Base-by-base conservation (phyloP, 1,140 invertebrate species). In the Orussus abietinus region DNA sequence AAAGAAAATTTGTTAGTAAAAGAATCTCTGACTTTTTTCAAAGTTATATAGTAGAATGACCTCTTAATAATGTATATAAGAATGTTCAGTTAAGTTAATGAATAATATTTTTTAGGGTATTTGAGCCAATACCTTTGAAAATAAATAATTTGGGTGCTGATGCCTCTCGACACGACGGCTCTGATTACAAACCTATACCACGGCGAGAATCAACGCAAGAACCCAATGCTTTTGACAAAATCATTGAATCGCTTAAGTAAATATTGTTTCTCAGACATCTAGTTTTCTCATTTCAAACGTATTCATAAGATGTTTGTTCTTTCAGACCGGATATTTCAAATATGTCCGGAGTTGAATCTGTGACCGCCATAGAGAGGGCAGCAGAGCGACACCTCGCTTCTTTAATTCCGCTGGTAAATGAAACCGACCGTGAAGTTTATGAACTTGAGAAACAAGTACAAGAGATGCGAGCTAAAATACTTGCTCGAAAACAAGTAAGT, bases 71-170 rank as follows among this genome's bases (percentile, higher is more conserved):
- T n/a, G n/a, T n/a, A n/a, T n/a, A n/a, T n/a, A n/a, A n/a, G n/a
- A n/a, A n/a, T n/a, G n/a, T n/a, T n/a, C n/a, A n/a, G n/a, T n/a
- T n/a, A n/a, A n/a, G n/a, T n/a, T n/a, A n/a, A n/a, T 7, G n/a
- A 6, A 25, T 25, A 25, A 48, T 38, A 22, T 53, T 29, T 58
- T 54, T 5, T 37, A 72, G 66, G 5, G 28, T 18, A 13, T 65
- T 59, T 45, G 54, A 62, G 45, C 57, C 70, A 13, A 51, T 76
- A 13, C 50, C 63, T 21, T 42, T 75, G 18, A 63, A 53, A 42
- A 69, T 75, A 45, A 66, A 62, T 39, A 76, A 75, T 53, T 51
- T 75, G 29, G 72, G 71, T 32, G 59, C 57, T 37, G 62, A 71
- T 54, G 43, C 49, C 9, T 51, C 60, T n/a, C 48, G 41, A 22